Percentiles rank a stretch among this genome's conserved stretches.
Conservation (phyloP, 2,113 vertebrate species). For the Corynorhinus townsendii region DNA sequence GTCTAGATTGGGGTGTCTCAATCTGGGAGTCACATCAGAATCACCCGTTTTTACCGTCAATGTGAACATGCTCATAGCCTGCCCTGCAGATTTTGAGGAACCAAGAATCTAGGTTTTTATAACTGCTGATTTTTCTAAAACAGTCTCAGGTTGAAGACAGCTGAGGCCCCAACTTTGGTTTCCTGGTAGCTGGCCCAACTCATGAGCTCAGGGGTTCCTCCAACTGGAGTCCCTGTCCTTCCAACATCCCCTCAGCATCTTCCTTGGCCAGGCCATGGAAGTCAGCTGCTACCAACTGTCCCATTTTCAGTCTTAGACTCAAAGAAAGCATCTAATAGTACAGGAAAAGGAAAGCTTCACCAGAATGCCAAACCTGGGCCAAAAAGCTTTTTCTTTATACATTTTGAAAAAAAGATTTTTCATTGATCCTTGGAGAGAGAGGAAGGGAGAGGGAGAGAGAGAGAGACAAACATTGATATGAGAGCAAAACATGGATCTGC, state of each 20-base stretch:
- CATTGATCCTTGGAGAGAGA: not conserved
- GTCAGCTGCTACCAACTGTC: conserved; percentile 76
- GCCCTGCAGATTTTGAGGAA: not conserved
- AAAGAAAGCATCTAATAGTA: conserved; percentile 74
- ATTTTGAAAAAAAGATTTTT: conserved; percentile 12
- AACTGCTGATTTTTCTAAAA: not conserved
- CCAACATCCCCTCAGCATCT: not conserved
- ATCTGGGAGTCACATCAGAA: not conserved
- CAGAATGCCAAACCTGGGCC: conserved; percentile 63
- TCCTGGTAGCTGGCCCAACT: not conserved
- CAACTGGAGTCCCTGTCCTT: not conserved
- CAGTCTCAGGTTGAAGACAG: not conserved
- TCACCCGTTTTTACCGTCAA: not conserved
- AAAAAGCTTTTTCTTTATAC: conserved; percentile 65
- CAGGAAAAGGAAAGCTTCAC: conserved; percentile 53
- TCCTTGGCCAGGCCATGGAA: conserved; percentile 49
- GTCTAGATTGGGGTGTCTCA: not conserved
- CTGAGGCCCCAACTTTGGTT: not conserved
- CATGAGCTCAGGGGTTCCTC: not conserved
- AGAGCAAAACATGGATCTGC: not conserved
- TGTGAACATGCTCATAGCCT: rapidly evolving
- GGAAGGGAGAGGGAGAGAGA: not conserved
- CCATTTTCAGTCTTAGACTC: conserved; percentile 72
- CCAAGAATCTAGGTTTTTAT: not conserved
- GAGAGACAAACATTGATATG: not conserved